Conservation (phyloP, 2,888 invertebrate genomes). For the Caradrina clavipalpis region DNA sequence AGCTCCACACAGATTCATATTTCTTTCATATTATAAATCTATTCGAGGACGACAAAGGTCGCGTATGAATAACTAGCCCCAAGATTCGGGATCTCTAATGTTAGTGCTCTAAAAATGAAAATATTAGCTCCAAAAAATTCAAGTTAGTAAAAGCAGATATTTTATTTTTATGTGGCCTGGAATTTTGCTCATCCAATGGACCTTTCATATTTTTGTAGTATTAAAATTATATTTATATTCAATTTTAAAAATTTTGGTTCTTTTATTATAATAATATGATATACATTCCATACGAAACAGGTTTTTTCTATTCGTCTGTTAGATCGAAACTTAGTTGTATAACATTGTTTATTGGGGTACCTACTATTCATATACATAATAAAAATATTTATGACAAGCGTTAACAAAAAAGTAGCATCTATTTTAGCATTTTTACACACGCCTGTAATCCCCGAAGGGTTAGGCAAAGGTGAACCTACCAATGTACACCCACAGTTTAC, state of each 20-base stretch:
- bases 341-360: no score
- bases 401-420: no score
- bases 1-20: slow-evolving; percentile 32
- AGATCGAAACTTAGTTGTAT: not conserved
- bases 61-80: slow-evolving; percentile 54
- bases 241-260: not conserved
- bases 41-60: slow-evolving; percentile 54
- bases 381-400: no score
- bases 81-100: slow-evolving; percentile 36
- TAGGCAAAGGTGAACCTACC: no score
- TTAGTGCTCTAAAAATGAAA: slow-evolving; percentile 30
- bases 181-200: not conserved
- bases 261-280: not conserved
- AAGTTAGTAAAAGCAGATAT: not conserved
- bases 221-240: not conserved
- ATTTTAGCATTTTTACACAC: no score
- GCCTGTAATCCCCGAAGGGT: no score
- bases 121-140: slow-evolving; percentile 26
- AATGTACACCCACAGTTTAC: no score
- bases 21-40: slow-evolving; percentile 60
- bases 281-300: no score
- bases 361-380: no score
- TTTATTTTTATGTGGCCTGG: not conserved
- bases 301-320: no score
- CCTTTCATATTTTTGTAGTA: not conserved